A percentile compares a stretch with the other conserved stretches of the same genome.
phyloP scores from a whole-genome alignment of 2,888 invertebrate genomes.

The Corbicula japonica region DNA sequence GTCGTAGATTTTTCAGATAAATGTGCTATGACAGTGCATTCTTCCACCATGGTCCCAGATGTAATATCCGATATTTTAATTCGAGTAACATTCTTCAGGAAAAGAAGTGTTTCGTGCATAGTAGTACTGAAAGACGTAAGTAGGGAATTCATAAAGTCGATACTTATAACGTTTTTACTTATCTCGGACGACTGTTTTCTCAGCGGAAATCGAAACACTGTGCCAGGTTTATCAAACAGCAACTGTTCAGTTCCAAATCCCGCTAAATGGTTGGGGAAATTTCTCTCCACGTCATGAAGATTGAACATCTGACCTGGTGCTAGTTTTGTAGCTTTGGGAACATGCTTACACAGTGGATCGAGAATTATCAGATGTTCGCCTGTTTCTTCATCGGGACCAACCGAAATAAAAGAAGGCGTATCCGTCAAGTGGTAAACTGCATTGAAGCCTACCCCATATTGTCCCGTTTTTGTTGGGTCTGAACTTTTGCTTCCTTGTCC shows the following conservation, averaged over 20 bases:
- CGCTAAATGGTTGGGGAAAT: conserved; percentile 53
- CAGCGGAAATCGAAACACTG: conserved; percentile 74
- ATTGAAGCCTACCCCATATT: conserved; percentile 82
- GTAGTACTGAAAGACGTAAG: conserved; percentile 74
- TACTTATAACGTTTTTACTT: conserved; percentile 54
- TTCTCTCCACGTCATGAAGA: conserved; percentile 34
- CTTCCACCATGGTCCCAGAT: conserved; percentile 30
- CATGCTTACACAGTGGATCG: conserved; percentile 80
- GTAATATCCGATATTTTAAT: conserved; percentile 68
- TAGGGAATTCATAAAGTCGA: conserved; percentile 60
- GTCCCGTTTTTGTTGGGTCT: conserved; percentile 77
- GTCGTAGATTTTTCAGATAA: conserved; percentile 35
- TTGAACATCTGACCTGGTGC: conserved; percentile 62
- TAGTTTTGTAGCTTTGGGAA: conserved; percentile 65
- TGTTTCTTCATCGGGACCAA: conserved; percentile 55
- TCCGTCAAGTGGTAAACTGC: conserved; percentile 81
- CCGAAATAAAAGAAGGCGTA: conserved; percentile 75
- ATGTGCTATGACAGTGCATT: conserved; percentile 45
- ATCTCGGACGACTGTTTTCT: conserved; percentile 76
- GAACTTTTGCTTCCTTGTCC: conserved; percentile 76
- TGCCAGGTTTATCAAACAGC: background rate
- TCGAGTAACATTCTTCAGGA: conserved; percentile 76
- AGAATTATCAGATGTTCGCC: conserved; percentile 79
- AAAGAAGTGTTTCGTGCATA: conserved; percentile 76
- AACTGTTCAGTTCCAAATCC: conserved; percentile 46